Base-by-base conservation (phyloP, 1,140 invertebrate genomes). In the Ctenoplectra terminalis region DNA sequence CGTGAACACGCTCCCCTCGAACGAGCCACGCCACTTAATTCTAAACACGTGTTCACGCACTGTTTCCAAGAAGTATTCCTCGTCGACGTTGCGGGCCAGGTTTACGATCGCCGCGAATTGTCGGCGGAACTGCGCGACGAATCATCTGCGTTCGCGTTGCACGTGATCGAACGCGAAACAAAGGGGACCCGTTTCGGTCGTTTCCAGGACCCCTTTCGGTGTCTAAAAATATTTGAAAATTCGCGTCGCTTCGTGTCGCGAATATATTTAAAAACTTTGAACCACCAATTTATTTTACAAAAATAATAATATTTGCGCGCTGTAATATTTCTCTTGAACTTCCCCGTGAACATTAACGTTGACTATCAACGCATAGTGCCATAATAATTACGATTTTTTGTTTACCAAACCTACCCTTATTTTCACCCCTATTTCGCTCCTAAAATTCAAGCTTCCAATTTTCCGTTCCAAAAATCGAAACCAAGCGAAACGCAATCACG, bases 21-120 rank as follows among this genome's bases (percentile, higher is more conserved):
- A n/a, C 23, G 5, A 26, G 43, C 29, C 67, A 9, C 17, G 67
- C 67, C 40, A 64, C 69, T 78, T 88, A 88, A 88, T 87, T 87
- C 86, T 88, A 83, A 88, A 88, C 87, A 87, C 75, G 77, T 87
- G 85, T 87, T 87, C 82, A 43, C 48, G 58, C 48, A 85, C 72
- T 64, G 75, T 69, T 88, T 88, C 87, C 75, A 52, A 82, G 87
- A 88, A 88, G 60, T 71, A 63, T 79, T 84, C 67, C 75, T 73
- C 86, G 85, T 75, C 73, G 69, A 73, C 76, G 75, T 81, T 63
- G 75, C 66, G 80, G 54, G 15, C 54, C 69, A 75, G 77, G 81
- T 87, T 87, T 87, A 87, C 85, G 86, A 87, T 87, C 80, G 73
- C 64, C 84, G 77, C 83, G 83, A 74, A 85, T 85, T 75, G 75